These are phyloP conservation scores for Amphiura filiformis DNA, from an alignment of 35 echinoderm and acorn worm genomes.

Conservation along the genomic window DNA sequence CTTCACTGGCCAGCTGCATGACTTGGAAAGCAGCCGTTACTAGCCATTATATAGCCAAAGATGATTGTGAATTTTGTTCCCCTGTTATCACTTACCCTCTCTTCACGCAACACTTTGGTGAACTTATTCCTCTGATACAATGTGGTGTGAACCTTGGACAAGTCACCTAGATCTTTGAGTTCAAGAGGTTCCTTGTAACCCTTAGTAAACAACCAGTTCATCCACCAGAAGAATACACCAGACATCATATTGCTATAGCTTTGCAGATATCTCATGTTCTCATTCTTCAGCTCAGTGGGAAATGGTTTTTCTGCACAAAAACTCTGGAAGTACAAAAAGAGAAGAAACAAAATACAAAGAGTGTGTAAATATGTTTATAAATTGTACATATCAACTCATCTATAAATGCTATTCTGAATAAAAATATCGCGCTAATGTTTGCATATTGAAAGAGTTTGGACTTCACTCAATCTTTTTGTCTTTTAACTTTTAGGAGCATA, in stretches of 20 bases:
- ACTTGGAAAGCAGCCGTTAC: too few species aligned
- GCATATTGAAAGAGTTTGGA: too few species aligned
- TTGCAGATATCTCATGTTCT: slow-evolving; percentile 74
- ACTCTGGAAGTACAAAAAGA: slow-evolving; percentile 15
- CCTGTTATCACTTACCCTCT: slow-evolving; percentile 80
- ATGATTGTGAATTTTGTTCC: too few species aligned
- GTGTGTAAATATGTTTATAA: not conserved
- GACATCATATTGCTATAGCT: slow-evolving; percentile 82
- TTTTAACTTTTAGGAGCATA: too few species aligned
- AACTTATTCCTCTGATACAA: slow-evolving; percentile 62
- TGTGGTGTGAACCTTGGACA: slow-evolving; percentile 58
- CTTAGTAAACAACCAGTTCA: slow-evolving; percentile 79
- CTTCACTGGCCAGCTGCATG: too few species aligned
- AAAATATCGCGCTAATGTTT: too few species aligned
- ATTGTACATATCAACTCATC: not conserved
- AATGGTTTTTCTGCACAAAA: slow-evolving; percentile 28
- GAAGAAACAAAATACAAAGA: not conserved
- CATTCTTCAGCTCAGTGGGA: slow-evolving; percentile 74
- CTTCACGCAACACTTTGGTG: slow-evolving; percentile 52
- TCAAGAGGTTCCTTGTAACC: slow-evolving; percentile 85
- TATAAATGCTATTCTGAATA: not conserved
- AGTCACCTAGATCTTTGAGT: slow-evolving; percentile 65
- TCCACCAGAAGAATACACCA: slow-evolving; percentile 72
- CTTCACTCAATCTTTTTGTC: too few species aligned
- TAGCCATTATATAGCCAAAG: too few species aligned